Conservation (phyloP, 2,888 invertebrate species). For the Odontocolon sp. region DNA sequence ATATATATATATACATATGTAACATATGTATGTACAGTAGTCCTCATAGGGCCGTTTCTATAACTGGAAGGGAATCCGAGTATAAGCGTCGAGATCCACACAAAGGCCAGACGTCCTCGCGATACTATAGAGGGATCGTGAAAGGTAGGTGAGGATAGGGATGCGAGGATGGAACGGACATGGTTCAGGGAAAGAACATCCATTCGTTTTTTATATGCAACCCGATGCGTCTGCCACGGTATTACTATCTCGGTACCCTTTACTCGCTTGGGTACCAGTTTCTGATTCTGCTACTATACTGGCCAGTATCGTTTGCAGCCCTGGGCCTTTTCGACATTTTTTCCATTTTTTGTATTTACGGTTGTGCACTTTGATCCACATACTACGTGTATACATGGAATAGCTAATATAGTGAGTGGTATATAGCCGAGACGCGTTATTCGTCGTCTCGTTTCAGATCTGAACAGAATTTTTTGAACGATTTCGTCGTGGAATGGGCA, state of each 20-base stretch:
- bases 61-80: conserved; percentile 12
- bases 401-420: conserved; percentile 35
- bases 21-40: neutral
- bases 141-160: neutral
- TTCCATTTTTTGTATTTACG: conserved; percentile 37
- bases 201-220: conserved; percentile 26
- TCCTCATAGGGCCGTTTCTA: neutral
- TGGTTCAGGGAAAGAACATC: conserved; percentile 4
- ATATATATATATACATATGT: neutral
- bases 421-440: conserved; percentile 11
- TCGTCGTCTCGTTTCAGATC: conserved; percentile 4
- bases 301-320: neutral
- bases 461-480: conserved; percentile 18
- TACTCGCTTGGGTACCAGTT: conserved; percentile 18
- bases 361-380: conserved; percentile 20
- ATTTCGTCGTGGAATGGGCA: conserved; percentile 12
- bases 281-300: neutral
- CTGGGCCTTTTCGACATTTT: conserved; percentile 12
- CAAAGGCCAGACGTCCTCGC: conserved; percentile 23
- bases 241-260: conserved; percentile 7
- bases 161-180: neutral
- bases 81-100: conserved; percentile 21
- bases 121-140: neutral
- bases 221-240: conserved; percentile 20
- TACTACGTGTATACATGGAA: conserved; percentile 3